Base-by-base conservation (phyloP, 1,140 invertebrate genomes). In the Metopolophium dirhodum region DNA sequence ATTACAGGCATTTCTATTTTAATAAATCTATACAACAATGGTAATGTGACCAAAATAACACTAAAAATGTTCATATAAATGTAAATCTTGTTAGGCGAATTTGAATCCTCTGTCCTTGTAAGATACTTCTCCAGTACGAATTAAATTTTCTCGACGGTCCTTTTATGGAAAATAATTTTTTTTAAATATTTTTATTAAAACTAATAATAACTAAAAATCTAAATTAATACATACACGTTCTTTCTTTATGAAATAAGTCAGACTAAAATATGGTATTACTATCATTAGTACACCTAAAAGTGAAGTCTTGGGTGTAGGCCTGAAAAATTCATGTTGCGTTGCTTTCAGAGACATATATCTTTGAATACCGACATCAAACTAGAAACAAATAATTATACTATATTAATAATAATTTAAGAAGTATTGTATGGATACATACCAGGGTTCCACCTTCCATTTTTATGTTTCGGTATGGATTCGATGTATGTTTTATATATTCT, bases 291-390 rank as follows among this genome's bases (percentile, higher is more conserved):
- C 11, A 18, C 91, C 91, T 9, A 93, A 35, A 35, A 54, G 3
- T 85, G 91, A 93, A 30, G 68, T 93, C 23, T 93, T 93, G 22
- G 77, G 45, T 41, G 91, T 93, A 20, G 91, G 91, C 9, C n/a
- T n/a, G 35, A 93, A 93, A 49, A 93, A 93, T n/a, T 93, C 77
- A 30, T 93, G 47, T 57, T 51, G 49, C 26, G 91, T 93, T 35
- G 77, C 82, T 93, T 93, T 93, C 35, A 93, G 0, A 20, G 91
- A 93, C 91, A 93, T 93, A 6, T 37, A 93, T 37, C 91, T 51
- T 85, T 93, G 91, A 93, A 93, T 85, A 83, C 91, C 91, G 3
- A 41, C 91, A 85, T 93, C 91, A 85, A 93, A 93, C 91, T 93
- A 85, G 8, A 93, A 93, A 51, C 18, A 82, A 37, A 49, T 9